Evolutionary conservation across 2,113 vertebrate species (phyloP).

Genomic region (Raja brachyura): DNA sequence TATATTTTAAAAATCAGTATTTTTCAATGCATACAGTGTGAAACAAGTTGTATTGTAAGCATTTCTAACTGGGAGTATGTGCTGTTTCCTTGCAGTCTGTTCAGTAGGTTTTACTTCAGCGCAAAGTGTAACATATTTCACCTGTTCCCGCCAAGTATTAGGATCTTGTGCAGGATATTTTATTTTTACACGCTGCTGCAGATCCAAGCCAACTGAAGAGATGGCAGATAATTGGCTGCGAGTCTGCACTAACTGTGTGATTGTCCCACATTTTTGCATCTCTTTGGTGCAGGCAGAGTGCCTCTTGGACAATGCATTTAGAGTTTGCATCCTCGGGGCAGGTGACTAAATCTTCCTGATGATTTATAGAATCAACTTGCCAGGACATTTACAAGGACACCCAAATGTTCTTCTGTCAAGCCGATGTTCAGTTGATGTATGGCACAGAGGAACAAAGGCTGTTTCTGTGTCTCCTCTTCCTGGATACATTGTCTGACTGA

Average conservation of each 20-base stretch:
- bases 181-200: background rate
- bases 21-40: background rate
- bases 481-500: background rate
- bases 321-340: conserved; percentile 16
- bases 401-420: conserved; percentile 24
- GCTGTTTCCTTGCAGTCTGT: background rate
- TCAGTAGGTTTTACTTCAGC: background rate
- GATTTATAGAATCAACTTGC: conserved; percentile 27
- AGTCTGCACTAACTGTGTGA: background rate
- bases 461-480: conserved; percentile 20
- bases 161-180: background rate
- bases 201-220: background rate
- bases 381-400: conserved; percentile 36
- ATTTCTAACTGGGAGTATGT: background rate
- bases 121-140: background rate
- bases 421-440: background rate
- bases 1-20: background rate
- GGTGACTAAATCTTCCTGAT: conserved; percentile 34
- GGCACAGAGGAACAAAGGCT: background rate
- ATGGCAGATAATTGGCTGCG: background rate
- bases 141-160: background rate
- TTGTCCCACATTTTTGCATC: conserved; percentile 29
- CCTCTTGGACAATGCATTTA: conserved; percentile 7
- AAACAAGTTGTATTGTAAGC: background rate
- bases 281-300: background rate